Evolutionary conservation across 2,113 vertebrate genomes (phyloP), one percentile per base, ranked within the genome.

Genomic region (Bubo scandiacus): DNA sequence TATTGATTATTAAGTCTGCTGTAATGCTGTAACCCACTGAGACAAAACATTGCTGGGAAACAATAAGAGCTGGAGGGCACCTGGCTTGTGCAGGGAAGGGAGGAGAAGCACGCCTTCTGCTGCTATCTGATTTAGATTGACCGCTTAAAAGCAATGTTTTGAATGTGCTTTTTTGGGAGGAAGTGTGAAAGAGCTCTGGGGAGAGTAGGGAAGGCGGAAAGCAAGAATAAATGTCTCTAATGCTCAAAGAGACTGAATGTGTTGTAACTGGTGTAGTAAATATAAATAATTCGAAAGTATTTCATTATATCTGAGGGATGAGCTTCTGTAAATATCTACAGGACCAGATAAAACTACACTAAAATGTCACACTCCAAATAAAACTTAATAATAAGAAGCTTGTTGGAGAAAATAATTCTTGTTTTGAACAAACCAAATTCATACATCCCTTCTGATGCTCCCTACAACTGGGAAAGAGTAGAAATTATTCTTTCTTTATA

Each of bases 1-100:
- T 87, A 97, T 84, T 97, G 92, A 97, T 85, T 93, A 77, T 72
- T 66, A 85, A 80, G 49, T 75, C 85, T 94, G 73, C 73, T 89
- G 38, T 86, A 96, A 95, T 89, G 70, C 67, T 89, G 61, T 84
- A 95, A 92, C 30, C 78, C 68, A 79, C 86, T 65, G 81, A 97
- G 91, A 95, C 26, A 91, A 95, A 93, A 94, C 75, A 89, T 57
- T 90, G 42, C 67, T 86, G 84, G 88, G 84, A 81, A 97, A 59
- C 91, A 94, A 81, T 80, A 95, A 94, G 79, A 96, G 32, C 91
- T 87, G 32, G 34, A 96, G 71, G 83, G 61, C 61, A 93, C 15
- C 29, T 86, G 88, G 20, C 52, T 83, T 94, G 72, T 88, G 40
- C 54, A 93, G 89, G 72, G 58, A 81, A 68, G 25, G 54, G 32